Conservation (phyloP, 2,888 invertebrate species). For the Andrena fulva region DNA sequence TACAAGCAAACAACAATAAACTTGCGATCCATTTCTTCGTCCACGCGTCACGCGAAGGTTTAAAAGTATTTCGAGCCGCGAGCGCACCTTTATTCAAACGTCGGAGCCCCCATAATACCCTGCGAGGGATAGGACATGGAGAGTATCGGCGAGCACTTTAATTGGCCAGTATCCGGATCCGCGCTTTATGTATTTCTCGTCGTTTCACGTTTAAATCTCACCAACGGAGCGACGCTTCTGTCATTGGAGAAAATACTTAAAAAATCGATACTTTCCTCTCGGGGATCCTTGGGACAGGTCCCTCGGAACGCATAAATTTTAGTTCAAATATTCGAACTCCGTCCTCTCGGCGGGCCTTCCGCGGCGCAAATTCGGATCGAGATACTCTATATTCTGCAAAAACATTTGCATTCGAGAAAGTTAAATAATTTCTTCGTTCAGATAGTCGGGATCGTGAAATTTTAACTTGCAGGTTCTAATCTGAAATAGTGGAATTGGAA, state of each 20-base stretch:
- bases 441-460: background rate
- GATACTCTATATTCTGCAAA: background rate
- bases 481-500: no score
- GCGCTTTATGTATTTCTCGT: slow-evolving; percentile 11
- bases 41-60: no score
- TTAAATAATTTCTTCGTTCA: background rate
- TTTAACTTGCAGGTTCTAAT: background rate
- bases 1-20: no score
- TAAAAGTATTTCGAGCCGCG: no score
- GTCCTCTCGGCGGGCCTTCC: background rate
- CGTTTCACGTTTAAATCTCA: slow-evolving; percentile 24
- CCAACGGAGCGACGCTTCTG: slow-evolving; percentile 1
- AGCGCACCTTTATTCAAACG: no score
- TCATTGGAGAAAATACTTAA: slow-evolving; percentile 19
- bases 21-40: no score
- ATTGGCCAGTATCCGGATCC: background rate
- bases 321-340: background rate
- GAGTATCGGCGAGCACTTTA: no score
- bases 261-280: slow-evolving; percentile 10
- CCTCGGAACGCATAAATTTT: background rate
- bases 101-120: background rate
- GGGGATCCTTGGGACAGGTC: background rate
- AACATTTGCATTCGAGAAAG: background rate
- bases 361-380: background rate
- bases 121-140: background rate